These are phyloP conservation scores for Cylas formicarius DNA, from an alignment of 1,140 invertebrate genomes.

Conservation along the genomic window DNA sequence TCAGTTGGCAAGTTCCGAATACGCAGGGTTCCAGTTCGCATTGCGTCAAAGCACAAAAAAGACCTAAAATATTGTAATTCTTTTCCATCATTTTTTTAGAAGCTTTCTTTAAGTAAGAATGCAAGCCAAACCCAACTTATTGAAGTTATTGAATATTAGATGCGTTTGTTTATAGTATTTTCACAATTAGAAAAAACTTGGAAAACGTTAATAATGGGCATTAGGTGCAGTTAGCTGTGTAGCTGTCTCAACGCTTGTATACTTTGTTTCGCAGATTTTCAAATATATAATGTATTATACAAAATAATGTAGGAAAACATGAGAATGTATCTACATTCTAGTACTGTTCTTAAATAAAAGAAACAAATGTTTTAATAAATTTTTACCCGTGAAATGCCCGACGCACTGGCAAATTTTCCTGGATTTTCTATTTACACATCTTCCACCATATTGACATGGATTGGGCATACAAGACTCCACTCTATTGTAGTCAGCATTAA, in stretches of 20 bases:
- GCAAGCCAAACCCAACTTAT: too few relatives aligned
- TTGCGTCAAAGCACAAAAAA: conserved; percentile 60
- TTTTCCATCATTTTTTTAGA: too few relatives aligned
- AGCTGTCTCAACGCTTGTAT: too few relatives aligned
- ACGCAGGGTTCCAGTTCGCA: conserved; percentile 66
- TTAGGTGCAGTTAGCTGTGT: too few relatives aligned
- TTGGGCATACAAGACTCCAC: conserved; percentile 61
- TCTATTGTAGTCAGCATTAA: conserved; percentile 47
- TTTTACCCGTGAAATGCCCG: conserved; percentile 52
- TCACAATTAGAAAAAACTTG: not conserved
- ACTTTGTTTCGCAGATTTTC: too few relatives aligned
- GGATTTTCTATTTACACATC: conserved; percentile 48
- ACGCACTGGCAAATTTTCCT: conserved; percentile 55
- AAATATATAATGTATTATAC: too few relatives aligned
- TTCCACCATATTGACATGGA: conserved; percentile 59
- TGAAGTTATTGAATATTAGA: too few relatives aligned
- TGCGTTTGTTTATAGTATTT: not conserved
- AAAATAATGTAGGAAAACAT: too few relatives aligned
- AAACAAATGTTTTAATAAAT: conserved; percentile 8
- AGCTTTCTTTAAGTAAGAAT: too few relatives aligned
- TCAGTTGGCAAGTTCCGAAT: conserved; percentile 60
- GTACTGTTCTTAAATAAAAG: not conserved
- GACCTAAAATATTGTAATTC: conserved; percentile 42
- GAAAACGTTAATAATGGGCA: too few relatives aligned
- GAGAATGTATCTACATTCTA: not conserved